Evolutionary conservation across 2,113 vertebrate genomes (phyloP).

Genomic region (Sinosuthora webbiana): DNA sequence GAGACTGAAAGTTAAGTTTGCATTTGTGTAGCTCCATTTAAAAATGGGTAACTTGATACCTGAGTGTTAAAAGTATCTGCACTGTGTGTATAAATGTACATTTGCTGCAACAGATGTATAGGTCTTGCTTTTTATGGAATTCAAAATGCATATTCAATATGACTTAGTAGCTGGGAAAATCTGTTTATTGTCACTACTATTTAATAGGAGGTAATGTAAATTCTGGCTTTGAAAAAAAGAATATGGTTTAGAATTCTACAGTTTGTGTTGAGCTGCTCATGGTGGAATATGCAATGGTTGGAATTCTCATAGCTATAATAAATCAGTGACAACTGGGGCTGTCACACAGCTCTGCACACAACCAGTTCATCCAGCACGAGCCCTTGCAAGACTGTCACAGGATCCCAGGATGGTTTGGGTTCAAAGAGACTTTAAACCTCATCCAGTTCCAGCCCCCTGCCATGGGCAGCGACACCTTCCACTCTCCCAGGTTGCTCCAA

Average conservation of each 20-base stretch:
- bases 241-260: not conserved
- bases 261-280: rapidly evolving
- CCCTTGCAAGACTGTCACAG: not conserved
- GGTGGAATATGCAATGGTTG: not conserved
- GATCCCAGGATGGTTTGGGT: not conserved
- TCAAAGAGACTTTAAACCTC: not conserved
- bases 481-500: not conserved
- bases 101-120: not conserved
- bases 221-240: not conserved
- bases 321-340: not conserved
- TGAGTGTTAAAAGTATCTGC: not conserved
- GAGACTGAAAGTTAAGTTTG: not conserved
- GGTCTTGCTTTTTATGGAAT: not conserved
- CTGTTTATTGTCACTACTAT: not conserved
- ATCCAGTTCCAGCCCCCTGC: not conserved
- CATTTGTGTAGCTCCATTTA: not conserved
- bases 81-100: not conserved
- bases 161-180: not conserved
- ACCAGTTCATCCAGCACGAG: not conserved
- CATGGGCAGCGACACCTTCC: not conserved
- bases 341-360: not conserved
- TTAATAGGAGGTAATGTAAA: not conserved
- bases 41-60: not conserved
- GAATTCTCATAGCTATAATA: not conserved
- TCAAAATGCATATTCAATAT: not conserved